Conservation (phyloP, 2,113 vertebrate genomes). For the Pseudonaja textilis region DNA sequence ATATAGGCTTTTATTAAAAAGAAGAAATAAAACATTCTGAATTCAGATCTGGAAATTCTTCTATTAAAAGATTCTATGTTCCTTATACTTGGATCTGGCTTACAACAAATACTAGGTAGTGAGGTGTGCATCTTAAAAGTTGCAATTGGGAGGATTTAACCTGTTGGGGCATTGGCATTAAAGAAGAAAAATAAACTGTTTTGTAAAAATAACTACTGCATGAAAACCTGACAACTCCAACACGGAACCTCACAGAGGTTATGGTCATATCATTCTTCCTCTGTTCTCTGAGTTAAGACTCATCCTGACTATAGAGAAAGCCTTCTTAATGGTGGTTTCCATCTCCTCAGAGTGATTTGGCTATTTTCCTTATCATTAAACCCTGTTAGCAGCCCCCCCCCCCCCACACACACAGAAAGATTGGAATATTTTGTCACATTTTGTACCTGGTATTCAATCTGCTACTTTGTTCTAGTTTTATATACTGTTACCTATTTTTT, state of each 20-base stretch:
- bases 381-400: not conserved
- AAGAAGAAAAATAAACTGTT: not conserved
- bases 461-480: not conserved
- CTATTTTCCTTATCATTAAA: not conserved
- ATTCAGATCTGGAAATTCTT: not conserved
- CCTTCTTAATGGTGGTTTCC: not conserved
- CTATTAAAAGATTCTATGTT: not conserved
- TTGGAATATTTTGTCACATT: not conserved
- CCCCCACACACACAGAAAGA: not conserved
- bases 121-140: not conserved
- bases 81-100: not conserved
- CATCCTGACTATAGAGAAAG: not conserved
- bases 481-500: not conserved
- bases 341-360: not conserved
- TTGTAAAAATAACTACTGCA: not conserved
- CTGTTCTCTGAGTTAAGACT: not conserved
- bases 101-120: not conserved
- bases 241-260: not conserved
- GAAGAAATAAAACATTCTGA: not conserved
- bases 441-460: not conserved
- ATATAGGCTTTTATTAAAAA: not conserved
- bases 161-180: not conserved
- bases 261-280: not conserved
- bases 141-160: not conserved
- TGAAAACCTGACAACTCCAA: not conserved